Evolutionary conservation across 2,113 vertebrate species (phyloP).

Genomic region (Cyprinodon variegatus): DNA sequence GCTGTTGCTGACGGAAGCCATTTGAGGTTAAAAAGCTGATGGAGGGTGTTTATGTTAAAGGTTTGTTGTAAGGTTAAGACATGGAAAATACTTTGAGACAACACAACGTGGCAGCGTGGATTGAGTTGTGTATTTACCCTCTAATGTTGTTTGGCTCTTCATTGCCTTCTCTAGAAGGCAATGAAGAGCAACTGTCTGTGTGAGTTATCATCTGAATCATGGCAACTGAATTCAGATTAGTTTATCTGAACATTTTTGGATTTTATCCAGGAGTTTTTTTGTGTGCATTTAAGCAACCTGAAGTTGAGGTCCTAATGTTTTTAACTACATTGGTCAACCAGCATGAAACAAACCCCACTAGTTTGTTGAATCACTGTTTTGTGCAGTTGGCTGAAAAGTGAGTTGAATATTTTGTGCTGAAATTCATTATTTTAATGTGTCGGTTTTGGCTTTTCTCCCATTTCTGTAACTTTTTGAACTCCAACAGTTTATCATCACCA

Average conservation of each 20-base stretch:
- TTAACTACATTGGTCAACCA: too few relatives aligned
- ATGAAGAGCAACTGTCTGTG: too few relatives aligned
- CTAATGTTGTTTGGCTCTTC: not conserved
- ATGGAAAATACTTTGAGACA: not conserved
- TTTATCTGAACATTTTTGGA: too few relatives aligned
- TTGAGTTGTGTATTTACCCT: not conserved
- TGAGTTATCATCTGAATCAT: too few relatives aligned
- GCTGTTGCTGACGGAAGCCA: conserved; percentile 50
- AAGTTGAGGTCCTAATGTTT: too few relatives aligned
- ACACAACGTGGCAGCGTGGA: conserved; percentile 2
- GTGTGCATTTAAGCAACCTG: too few relatives aligned
- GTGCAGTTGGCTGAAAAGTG: not conserved
- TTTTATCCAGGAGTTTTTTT: not conserved
- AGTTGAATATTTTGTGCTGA: not conserved
- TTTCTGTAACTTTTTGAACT: not conserved
- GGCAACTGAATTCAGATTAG: too few relatives aligned
- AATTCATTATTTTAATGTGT: not conserved
- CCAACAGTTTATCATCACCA: not conserved
- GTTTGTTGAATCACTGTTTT: not conserved
- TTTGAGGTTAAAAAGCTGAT: conserved; percentile 41
- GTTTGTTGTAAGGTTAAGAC: not conserved
- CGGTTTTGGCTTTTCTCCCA: not conserved
- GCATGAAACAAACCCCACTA: not conserved
- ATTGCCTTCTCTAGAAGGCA: too few relatives aligned
- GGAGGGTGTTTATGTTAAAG: conserved; percentile 34